Conservation (phyloP, 2,797 vertebrate genomes). For the Muraenolepis orangiensis region DNA sequence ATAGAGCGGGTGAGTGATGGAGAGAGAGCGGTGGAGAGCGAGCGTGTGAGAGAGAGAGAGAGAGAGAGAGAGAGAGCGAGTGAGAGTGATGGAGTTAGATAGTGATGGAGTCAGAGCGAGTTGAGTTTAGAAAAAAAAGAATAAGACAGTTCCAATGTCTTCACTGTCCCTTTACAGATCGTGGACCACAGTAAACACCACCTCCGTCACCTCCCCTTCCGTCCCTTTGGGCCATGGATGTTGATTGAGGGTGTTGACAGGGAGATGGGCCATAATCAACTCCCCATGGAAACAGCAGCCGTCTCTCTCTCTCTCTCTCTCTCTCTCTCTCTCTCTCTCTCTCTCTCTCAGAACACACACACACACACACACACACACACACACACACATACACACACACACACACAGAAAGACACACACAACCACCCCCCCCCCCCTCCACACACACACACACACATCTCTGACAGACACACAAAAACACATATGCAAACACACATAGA, state of each 20-base stretch:
- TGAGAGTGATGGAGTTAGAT: slow-evolving; percentile 39
- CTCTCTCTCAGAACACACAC: no score
- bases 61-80: slow-evolving; percentile 24
- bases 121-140: slow-evolving; percentile 53
- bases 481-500: no score
- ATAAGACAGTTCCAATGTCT: slow-evolving; percentile 56
- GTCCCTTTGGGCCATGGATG: slow-evolving; percentile 54
- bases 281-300: slow-evolving; percentile 65
- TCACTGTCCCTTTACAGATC: slow-evolving; percentile 51
- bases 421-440: no score
- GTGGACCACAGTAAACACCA: slow-evolving; percentile 53
- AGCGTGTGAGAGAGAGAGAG: slow-evolving; percentile 27
- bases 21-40: slow-evolving; percentile 18
- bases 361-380: no score
- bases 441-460: no score
- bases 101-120: slow-evolving; percentile 38
- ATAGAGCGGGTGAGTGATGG: not conserved
- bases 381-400: no score
- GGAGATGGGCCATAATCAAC: slow-evolving; percentile 69
- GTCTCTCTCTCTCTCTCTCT: slow-evolving; percentile 57
- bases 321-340: slow-evolving; percentile 21
- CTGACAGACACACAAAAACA: no score
- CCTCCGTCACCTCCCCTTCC: slow-evolving; percentile 36
- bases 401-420: no score
- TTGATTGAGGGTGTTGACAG: slow-evolving; percentile 64